Evolutionary conservation across 2,113 vertebrate species (phyloP).

Genomic region (Limnothrissa miodon): DNA sequence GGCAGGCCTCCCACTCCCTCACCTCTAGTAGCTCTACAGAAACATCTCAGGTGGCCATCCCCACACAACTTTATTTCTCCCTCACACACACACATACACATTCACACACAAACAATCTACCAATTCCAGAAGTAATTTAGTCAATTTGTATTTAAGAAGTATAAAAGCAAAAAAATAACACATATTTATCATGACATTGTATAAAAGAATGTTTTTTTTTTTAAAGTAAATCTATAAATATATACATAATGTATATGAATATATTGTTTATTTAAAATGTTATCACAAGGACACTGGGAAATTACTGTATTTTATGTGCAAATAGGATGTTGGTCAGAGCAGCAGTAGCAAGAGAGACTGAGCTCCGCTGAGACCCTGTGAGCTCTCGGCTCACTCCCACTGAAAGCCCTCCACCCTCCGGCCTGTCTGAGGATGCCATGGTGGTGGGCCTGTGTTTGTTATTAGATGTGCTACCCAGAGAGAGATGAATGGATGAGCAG

Average conservation of each 20-base stretch:
- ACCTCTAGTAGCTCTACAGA: not conserved
- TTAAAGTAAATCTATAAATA: not conserved
- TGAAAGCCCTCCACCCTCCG: not conserved
- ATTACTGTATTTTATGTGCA: not conserved
- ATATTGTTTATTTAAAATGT: slow-evolving; percentile 3
- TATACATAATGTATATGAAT: slow-evolving; percentile 15
- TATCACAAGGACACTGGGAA: not conserved
- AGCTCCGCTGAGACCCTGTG: no score
- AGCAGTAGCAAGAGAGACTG: not conserved
- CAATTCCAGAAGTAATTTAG: not conserved
- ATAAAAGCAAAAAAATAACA: not conserved
- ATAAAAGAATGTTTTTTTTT: not conserved
- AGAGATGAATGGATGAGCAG: not conserved
- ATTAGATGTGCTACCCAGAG: not conserved
- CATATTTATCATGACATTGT: slow-evolving; percentile 16
- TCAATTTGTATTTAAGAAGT: slow-evolving; percentile 2
- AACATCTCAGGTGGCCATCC: not conserved
- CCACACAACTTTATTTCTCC: not conserved
- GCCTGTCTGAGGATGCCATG: not conserved
- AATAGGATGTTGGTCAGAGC: not conserved
- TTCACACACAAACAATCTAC: not conserved
- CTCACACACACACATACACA: not conserved
- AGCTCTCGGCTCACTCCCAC: not conserved
- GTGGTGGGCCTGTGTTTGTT: not conserved
- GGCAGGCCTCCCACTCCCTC: not conserved